Base-by-base conservation (phyloP, 64 coral and sea anemone species). In the Pocillopora damicornis region DNA sequence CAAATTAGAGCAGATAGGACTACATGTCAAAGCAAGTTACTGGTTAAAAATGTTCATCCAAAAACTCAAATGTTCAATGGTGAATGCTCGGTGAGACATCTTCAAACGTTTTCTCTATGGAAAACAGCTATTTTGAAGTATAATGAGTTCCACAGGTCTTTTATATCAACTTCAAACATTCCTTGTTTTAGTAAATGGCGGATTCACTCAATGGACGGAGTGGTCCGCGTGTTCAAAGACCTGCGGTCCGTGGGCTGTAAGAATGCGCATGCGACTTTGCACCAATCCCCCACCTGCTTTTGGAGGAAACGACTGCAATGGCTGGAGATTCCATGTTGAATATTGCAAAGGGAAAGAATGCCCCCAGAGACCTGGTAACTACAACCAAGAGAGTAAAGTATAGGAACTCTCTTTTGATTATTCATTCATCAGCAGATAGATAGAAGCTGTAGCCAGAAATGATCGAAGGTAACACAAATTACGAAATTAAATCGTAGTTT, bases 181-280 rank as follows among this genome's bases (percentile, higher is more conserved):
- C 13, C 62, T 58, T 79, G 58, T 78, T 63, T n/a, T 58, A 95
- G 93, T 95, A 17, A 81, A 95, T 86, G 93, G 93, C 74, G 93
- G 79, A 37, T 95, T 95, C 35, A 95, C 93, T 18, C 59, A 80
- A 36, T 95, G 93, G 93, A 92, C 93, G 0, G 80, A 91, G 37
- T 95, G 93, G 93, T 92, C 93, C 37, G 93, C 51, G 17, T 95
- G 93, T 68, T 95, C 93, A 25, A 74, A 91, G 63, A 77, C 93
- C 11, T 95, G 93, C 36, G 93, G 93, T 80, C 20, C 66, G 62
- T 61, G 92, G 23, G 82, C 86, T 15, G 59, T 92, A 42, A 82
- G 76, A 67, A 92, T 95, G 93, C 93, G 90, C 79, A 92, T 95
- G 90, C 93, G 93, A 76, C 74, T 95, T 11, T 95, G 93, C 73